Percentiles rank a stretch among this genome's conserved stretches.
Evolutionary conservation across 1,140 invertebrate species (phyloP).

Genomic region (Lordiphosa collinella): DNA sequence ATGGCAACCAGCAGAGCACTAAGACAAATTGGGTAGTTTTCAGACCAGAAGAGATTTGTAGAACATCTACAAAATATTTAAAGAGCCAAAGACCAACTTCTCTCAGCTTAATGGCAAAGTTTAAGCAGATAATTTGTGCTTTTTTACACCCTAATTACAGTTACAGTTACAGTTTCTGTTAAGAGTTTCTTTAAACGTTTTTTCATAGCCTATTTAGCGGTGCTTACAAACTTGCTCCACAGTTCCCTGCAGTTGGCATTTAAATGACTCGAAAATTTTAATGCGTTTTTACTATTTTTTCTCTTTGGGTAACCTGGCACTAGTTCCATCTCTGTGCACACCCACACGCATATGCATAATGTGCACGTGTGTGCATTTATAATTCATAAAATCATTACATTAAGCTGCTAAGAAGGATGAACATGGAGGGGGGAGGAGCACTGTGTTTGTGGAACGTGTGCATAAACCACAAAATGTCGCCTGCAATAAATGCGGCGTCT

Average conservation of each 20-base stretch:
- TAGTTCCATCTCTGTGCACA: no score
- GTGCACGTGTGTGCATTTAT: slow-evolving; percentile 70
- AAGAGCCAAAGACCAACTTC: no score
- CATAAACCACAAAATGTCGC: slow-evolving; percentile 75
- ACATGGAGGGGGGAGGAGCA: not conserved
- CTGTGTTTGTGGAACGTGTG: slow-evolving; percentile 56
- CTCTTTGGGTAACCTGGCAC: not conserved
- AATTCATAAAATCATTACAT: slow-evolving; percentile 78
- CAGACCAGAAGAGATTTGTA: no score
- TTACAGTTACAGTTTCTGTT: not conserved
- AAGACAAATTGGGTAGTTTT: no score
- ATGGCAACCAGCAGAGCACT: no score
- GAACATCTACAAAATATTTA: no score
- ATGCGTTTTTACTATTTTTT: slow-evolving; percentile 46
- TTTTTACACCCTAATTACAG: not conserved
- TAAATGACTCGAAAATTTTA: slow-evolving; percentile 58
- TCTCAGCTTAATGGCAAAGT: no score
- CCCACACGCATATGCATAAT: slow-evolving; percentile 19
- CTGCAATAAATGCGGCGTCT: slow-evolving; percentile 68
- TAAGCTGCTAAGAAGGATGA: slow-evolving; percentile 35
- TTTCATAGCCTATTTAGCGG: slow-evolving; percentile 66
- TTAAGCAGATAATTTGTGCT: no score
- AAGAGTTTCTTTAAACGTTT: slow-evolving; percentile 2
- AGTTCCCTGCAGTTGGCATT: slow-evolving; percentile 43
- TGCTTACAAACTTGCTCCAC: slow-evolving; percentile 44